Evolutionary conservation across 2,888 invertebrate species (phyloP).

Genomic region (Heliconius erato): DNA sequence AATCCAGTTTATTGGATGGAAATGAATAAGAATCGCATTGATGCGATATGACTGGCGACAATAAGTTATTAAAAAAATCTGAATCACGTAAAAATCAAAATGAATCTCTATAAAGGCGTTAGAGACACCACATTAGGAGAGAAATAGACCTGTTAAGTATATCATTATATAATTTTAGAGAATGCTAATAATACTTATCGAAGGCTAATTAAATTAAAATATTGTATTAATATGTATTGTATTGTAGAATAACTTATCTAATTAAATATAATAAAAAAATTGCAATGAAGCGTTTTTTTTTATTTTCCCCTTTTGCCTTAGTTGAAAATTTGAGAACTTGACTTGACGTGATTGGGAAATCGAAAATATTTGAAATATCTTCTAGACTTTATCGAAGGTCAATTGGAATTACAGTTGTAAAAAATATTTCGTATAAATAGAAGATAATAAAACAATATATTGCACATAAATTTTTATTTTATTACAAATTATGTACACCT

Average conservation of each 20-base stretch:
- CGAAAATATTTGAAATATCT: too few species aligned
- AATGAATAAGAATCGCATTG: background rate
- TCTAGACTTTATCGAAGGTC: too few species aligned
- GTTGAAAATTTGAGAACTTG: too few species aligned
- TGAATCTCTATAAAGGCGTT: background rate
- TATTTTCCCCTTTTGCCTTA: background rate
- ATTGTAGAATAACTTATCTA: background rate
- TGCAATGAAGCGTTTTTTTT: background rate
- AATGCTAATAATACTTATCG: background rate
- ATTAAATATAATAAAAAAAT: background rate
- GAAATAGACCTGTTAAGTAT: background rate
- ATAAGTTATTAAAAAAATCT: background rate
- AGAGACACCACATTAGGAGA: background rate
- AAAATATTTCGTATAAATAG: background rate
- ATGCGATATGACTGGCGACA: background rate
- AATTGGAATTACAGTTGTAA: too few species aligned
- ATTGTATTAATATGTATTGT: background rate
- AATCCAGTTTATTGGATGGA: background rate
- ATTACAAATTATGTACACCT: constrained; percentile 14
- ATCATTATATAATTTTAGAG: background rate
- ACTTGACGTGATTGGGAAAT: too few species aligned
- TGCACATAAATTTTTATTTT: background rate
- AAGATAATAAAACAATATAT: background rate
- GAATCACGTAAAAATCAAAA: background rate
- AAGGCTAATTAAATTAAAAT: background rate